Conservation (phyloP, 2,113 vertebrate genomes). For the Carollia perspicillata region DNA sequence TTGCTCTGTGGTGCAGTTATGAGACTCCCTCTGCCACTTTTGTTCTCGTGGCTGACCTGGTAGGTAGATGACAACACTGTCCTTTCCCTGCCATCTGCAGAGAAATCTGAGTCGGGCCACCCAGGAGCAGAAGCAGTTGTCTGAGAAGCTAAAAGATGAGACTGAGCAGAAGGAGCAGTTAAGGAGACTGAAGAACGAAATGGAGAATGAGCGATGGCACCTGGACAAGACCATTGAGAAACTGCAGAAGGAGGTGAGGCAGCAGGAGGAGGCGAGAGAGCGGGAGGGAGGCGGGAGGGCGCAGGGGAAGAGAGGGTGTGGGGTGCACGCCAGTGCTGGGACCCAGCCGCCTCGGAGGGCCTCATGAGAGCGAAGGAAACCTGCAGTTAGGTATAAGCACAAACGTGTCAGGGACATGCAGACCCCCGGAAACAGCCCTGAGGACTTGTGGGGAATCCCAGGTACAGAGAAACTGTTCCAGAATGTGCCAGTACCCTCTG, state of each 20-base stretch:
- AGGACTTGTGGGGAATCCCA: background rate
- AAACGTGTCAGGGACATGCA: background rate
- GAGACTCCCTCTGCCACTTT: background rate
- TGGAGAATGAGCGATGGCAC: slow-evolving; percentile 89
- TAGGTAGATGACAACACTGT: background rate
- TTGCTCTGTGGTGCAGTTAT: background rate
- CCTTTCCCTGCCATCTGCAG: slow-evolving; percentile 75
- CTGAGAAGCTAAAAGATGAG: slow-evolving; percentile 88
- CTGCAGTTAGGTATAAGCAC: background rate
- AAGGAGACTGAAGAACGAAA: slow-evolving; percentile 89
- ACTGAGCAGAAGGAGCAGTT: slow-evolving; percentile 91
- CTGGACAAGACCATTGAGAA: slow-evolving; percentile 92
- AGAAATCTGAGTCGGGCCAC: slow-evolving; percentile 84
- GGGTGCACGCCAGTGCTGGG: accelerated
- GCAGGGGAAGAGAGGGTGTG: background rate
- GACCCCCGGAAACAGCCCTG: background rate
- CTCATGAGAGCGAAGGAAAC: background rate
- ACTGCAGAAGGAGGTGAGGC: slow-evolving; percentile 91
- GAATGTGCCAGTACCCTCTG: background rate
- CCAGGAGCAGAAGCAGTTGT: slow-evolving; percentile 86
- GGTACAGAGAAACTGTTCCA: background rate
- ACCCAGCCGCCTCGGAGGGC: accelerated
- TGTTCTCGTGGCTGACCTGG: background rate
- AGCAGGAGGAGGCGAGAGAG: background rate
- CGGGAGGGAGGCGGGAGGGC: background rate